A percentile compares a stretch with the other conserved stretches of the same genome.
Evolutionary conservation across 1,140 invertebrate genomes (phyloP).

Genomic region (Danaus melanippus): DNA sequence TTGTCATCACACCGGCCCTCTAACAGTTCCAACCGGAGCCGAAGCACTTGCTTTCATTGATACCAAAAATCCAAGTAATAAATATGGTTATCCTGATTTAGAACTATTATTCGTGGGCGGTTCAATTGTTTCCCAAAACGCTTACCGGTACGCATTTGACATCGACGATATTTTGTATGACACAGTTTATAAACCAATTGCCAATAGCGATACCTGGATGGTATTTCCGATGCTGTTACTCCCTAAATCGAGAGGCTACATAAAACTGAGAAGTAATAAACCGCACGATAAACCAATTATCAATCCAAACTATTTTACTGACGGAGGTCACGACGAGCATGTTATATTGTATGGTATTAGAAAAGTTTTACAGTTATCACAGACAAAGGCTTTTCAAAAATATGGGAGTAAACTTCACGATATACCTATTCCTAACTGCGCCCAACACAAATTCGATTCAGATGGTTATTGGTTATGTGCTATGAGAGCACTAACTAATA

Average conservation of each 20-base stretch:
- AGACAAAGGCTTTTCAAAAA: slow-evolving; percentile 73
- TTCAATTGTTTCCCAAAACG: slow-evolving; percentile 58
- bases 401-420: slow-evolving; percentile 74
- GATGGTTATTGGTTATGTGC: slow-evolving; percentile 82
- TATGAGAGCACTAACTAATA: slow-evolving; percentile 76
- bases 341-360: slow-evolving; percentile 75
- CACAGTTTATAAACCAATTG: slow-evolving; percentile 40
- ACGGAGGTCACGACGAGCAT: slow-evolving; percentile 74
- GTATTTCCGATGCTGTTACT: slow-evolving; percentile 78
- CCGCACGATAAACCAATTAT: slow-evolving; percentile 84
- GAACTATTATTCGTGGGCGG: slow-evolving; percentile 76
- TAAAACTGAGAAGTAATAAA: slow-evolving; percentile 77
- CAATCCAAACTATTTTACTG: slow-evolving; percentile 82
- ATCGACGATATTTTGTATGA: slow-evolving; percentile 42
- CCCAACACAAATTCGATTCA: slow-evolving; percentile 72
- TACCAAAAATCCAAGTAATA: slow-evolving; percentile 73
- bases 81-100: slow-evolving; percentile 78
- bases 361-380: slow-evolving; percentile 69
- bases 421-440: slow-evolving; percentile 74
- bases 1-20: slow-evolving; percentile 73
- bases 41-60: slow-evolving; percentile 83
- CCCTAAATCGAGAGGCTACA: slow-evolving; percentile 79
- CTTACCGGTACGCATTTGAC: slow-evolving; percentile 62
- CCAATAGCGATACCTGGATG: slow-evolving; percentile 67
- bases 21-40: slow-evolving; percentile 81